These are phyloP conservation scores for Ceryle rudis DNA, from an alignment of 2,797 vertebrate genomes.

Conservation along the genomic window DNA sequence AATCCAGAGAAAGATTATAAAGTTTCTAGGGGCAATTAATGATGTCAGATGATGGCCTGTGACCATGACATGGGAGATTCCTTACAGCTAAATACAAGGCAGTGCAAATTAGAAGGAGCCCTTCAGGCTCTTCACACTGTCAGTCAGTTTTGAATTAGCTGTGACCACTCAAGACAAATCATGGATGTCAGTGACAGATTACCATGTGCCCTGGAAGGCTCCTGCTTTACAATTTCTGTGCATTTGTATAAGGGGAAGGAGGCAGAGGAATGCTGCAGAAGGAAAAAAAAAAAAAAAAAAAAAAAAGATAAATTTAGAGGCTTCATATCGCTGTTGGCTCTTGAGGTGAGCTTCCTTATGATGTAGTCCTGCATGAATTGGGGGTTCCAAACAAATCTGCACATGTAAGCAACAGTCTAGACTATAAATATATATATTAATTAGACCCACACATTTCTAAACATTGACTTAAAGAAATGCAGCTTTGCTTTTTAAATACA, in stretches of 20 bases:
- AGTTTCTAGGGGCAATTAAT: neutral
- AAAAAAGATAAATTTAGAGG: neutral
- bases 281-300: neutral
- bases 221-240: neutral
- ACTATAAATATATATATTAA: neutral
- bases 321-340: neutral
- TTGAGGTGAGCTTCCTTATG: neutral
- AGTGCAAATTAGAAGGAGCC: neutral
- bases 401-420: neutral
- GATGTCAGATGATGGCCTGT: neutral
- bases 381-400: neutral
- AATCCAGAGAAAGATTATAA: neutral
- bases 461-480: slow-evolving; percentile 55
- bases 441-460: neutral
- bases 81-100: neutral
- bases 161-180: neutral
- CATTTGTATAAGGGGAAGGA: neutral
- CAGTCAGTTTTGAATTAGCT: neutral
- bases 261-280: neutral
- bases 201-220: neutral
- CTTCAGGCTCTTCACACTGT: neutral
- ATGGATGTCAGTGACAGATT: neutral
- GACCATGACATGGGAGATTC: neutral
- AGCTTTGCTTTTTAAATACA: slow-evolving; percentile 56
- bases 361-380: neutral